Percentiles rank a stretch among this genome's conserved stretches.
Conservation (phyloP, 2,113 vertebrate genomes). For the Acinonyx jubatus region DNA sequence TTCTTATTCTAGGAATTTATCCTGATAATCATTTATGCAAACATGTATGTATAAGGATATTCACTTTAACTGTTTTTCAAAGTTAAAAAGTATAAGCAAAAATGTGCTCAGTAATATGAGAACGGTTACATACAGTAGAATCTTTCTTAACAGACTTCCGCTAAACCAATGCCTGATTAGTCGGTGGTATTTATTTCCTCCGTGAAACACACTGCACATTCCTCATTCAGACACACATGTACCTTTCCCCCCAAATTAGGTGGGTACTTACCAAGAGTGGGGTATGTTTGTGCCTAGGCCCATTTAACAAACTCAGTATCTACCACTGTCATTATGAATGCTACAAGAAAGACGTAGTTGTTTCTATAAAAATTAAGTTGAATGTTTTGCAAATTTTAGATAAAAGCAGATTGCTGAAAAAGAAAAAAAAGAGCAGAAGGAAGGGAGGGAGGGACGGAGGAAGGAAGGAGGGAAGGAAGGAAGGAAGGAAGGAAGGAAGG, state of each 20-base stretch:
- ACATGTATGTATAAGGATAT: background rate
- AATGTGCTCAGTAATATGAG: background rate
- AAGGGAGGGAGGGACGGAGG: background rate
- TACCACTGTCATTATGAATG: background rate
- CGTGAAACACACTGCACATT: background rate
- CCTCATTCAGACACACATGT: background rate
- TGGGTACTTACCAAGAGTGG: background rate
- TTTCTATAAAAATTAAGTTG: background rate
- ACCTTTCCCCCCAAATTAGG: background rate
- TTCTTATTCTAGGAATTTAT: background rate
- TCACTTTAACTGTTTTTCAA: background rate
- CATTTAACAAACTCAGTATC: background rate
- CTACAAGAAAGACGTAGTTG: background rate
- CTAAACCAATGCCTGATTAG: background rate
- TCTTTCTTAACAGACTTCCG: background rate
- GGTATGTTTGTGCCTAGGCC: background rate
- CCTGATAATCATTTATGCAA: background rate
- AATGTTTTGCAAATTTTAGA: background rate
- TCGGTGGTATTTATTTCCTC: background rate
- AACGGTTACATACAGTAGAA: background rate
- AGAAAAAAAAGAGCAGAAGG: background rate
- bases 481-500: background rate
- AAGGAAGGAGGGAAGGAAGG: background rate
- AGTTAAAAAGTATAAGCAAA: conserved; percentile 3
- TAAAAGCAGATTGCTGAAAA: background rate